phyloP scores from a whole-genome alignment of 1,140 invertebrate genomes.

The Rhizoglyphus robini region DNA sequence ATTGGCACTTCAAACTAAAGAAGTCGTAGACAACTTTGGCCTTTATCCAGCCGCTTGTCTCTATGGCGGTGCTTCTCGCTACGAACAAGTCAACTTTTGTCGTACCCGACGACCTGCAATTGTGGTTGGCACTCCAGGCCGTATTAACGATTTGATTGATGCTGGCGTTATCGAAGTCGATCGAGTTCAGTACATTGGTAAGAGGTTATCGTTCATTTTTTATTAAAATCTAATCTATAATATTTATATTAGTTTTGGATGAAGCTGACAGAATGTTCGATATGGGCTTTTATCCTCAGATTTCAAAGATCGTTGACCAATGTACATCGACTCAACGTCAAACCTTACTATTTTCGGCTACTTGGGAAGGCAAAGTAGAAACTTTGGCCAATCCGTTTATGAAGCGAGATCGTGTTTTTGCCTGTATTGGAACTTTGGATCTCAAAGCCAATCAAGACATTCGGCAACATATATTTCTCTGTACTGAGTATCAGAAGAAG shows the following conservation, averaged over 20 bases:
- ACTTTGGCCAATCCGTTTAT: slow-evolving; percentile 45
- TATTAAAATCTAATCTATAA: no score
- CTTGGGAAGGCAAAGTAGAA: slow-evolving; percentile 44
- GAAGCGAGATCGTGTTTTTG: slow-evolving; percentile 40
- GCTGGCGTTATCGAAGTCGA: neutral
- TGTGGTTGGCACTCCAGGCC: slow-evolving; percentile 18
- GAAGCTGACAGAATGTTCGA: slow-evolving; percentile 22
- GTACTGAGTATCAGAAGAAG: slow-evolving; percentile 22
- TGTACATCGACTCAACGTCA: slow-evolving; percentile 30
- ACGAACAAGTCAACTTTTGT: slow-evolving; percentile 33
- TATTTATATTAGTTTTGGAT: slow-evolving; percentile 40
- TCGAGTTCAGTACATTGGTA: slow-evolving; percentile 27
- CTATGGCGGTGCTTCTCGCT: slow-evolving; percentile 18
- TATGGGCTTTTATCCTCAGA: slow-evolving; percentile 31
- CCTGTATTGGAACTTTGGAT: slow-evolving; percentile 56
- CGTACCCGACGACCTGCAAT: slow-evolving; percentile 28
- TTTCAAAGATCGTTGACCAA: slow-evolving; percentile 15
- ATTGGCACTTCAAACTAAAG: slow-evolving; percentile 58
- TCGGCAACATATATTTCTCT: slow-evolving; percentile 13
- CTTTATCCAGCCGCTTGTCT: slow-evolving; percentile 12
- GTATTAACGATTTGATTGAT: slow-evolving; percentile 16
- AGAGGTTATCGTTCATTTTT: neutral
- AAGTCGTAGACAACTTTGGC: slow-evolving; percentile 20
- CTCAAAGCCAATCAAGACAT: slow-evolving; percentile 27
- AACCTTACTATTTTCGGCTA: slow-evolving; percentile 28